Conservation (phyloP, 2,888 invertebrate species). For the Sialis lutaria region DNA sequence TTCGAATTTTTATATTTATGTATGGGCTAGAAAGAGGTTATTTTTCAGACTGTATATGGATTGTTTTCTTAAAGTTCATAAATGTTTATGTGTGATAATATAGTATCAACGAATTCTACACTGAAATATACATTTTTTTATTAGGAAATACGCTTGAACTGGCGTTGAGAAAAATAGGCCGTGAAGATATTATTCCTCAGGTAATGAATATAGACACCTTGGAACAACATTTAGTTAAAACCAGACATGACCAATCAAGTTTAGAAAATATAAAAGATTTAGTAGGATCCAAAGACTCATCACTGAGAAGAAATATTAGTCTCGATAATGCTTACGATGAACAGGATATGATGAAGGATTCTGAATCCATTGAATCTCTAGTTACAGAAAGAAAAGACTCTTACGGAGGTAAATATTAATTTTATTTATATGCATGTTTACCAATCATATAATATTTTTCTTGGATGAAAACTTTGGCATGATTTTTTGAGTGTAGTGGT, state of each 20-base stretch:
- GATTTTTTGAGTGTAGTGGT: no score
- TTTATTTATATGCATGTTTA: background rate
- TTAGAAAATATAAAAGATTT: conserved; percentile 35
- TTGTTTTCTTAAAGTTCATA: no score
- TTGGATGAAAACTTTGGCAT: background rate
- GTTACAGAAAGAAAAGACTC: conserved; percentile 16
- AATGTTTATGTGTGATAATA: no score
- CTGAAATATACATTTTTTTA: no score
- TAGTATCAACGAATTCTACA: no score
- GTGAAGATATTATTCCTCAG: conserved; percentile 81
- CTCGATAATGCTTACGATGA: conserved; percentile 37
- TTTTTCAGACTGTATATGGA: no score
- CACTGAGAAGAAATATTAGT: conserved; percentile 27
- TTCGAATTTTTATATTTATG: no score
- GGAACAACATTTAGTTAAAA: conserved; percentile 20
- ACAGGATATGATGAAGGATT: conserved; percentile 52
- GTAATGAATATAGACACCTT: conserved; percentile 47
- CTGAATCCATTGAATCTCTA: conserved; percentile 26
- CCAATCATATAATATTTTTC: background rate
- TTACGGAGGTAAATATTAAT: background rate
- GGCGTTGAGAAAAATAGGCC: conserved; percentile 67
- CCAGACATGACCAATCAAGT: conserved; percentile 27
- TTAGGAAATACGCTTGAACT: conserved; percentile 57
- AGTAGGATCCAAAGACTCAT: conserved; percentile 20
- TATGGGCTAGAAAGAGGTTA: no score